A percentile compares a stretch with the other conserved stretches of the same genome.
Conservation (phyloP, 2,113 vertebrate species). For the Macaca nemestrina region DNA sequence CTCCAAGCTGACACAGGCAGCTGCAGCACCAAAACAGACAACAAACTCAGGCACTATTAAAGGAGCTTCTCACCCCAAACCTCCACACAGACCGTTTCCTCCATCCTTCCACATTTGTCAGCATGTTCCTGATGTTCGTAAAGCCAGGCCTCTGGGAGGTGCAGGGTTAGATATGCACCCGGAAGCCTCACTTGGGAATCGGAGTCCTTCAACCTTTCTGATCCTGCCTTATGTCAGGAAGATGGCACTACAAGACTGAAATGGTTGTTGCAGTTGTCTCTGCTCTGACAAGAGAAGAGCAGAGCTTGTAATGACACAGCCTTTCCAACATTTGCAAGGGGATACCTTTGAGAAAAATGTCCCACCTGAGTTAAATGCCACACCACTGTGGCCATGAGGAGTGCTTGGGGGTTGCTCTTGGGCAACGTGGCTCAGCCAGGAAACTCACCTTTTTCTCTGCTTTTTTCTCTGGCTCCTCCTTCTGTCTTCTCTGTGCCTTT, state of each 20-base stretch:
- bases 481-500: background rate
- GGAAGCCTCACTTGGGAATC: background rate
- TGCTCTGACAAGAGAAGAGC: background rate
- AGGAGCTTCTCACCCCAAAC: accelerated
- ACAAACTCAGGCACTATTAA: accelerated
- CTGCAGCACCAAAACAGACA: background rate
- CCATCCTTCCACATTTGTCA: accelerated
- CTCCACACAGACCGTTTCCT: accelerated
- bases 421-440: background rate
- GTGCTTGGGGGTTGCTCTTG: background rate
- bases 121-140: background rate
- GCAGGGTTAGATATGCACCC: accelerated
- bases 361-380: background rate
- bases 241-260: background rate
- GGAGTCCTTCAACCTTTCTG: background rate
- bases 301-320: background rate
- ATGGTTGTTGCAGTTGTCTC: background rate
- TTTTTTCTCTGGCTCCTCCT: too few species aligned
- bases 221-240: background rate
- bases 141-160: too few species aligned
- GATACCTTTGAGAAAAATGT: background rate
- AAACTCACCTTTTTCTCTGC: background rate
- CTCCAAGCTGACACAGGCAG: background rate
- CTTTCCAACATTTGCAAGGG: background rate
- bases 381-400: background rate